Percentiles rank a stretch among this genome's conserved stretches.
These are phyloP conservation scores for Sinocyclocheilus anophthalmus DNA, from an alignment of 2,113 vertebrate genomes.

Conservation along the genomic window DNA sequence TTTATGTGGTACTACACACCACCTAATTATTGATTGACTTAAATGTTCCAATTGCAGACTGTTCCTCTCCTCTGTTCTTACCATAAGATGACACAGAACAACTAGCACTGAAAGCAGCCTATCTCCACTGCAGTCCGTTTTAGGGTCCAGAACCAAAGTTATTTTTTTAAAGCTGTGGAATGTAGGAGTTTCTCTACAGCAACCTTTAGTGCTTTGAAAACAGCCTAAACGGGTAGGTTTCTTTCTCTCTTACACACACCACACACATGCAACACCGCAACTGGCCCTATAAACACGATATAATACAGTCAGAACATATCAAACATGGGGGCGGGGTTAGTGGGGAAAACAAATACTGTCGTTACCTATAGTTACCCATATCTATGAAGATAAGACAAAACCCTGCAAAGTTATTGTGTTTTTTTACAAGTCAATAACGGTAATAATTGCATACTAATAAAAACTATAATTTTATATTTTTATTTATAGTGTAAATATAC, in stretches of 20 bases:
- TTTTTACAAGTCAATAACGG: background rate
- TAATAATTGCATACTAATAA: too few species aligned
- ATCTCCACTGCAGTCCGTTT: background rate
- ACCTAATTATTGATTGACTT: background rate
- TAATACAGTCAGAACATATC: background rate
- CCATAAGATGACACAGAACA: background rate
- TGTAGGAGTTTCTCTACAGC: conserved; percentile 16
- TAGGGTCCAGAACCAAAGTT: conserved; percentile 6
- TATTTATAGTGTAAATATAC: too few species aligned
- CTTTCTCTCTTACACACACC: background rate
- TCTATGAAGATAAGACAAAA: background rate
- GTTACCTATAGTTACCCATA: background rate
- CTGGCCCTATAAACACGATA: background rate
- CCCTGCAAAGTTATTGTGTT: background rate
- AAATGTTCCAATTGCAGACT: background rate
- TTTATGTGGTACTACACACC: background rate
- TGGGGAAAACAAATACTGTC: background rate
- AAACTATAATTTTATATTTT: too few species aligned
- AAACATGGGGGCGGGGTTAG: background rate
- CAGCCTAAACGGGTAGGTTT: background rate
- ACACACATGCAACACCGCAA: too few species aligned
- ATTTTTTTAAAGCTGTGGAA: conserved; percentile 22
- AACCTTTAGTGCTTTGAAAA: conserved; percentile 6
- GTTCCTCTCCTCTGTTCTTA: too few species aligned
- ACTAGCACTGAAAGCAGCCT: background rate